These are phyloP conservation scores for Lutjanus argentimaculatus DNA, from an alignment of 2,797 vertebrate genomes.

Conservation along the genomic window DNA sequence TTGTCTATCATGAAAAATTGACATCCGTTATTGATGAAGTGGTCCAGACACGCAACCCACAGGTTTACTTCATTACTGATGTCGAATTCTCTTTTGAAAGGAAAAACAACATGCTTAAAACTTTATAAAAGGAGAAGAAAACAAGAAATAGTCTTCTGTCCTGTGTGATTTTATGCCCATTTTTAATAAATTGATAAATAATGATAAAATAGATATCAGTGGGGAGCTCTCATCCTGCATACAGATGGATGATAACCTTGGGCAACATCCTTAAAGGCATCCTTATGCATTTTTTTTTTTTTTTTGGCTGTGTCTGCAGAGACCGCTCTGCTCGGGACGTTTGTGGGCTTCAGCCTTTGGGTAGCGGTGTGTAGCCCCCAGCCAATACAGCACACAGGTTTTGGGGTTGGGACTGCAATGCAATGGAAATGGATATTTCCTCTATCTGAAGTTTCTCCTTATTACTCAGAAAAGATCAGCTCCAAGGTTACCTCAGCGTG, in stretches of 20 bases:
- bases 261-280: neutral
- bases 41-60: constrained; percentile 4
- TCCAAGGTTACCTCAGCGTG: no score
- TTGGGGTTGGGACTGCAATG: no score
- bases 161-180: neutral
- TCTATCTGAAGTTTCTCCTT: no score
- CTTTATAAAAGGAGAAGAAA: neutral
- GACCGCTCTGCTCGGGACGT: no score
- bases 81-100: constrained; percentile 6
- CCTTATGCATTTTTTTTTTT: no score
- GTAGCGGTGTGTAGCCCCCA: no score
- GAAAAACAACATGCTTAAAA: neutral
- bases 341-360: no score
- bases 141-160: neutral
- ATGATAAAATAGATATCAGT: neutral
- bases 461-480: no score
- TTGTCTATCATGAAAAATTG: constrained; percentile 24
- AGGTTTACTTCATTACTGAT: constrained; percentile 29
- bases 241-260: neutral
- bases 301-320: no score
- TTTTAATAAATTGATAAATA: neutral
- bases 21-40: constrained; percentile 38
- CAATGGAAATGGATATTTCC: no score
- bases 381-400: no score
- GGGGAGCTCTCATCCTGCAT: neutral